Percentiles rank a stretch among this genome's conserved stretches.
Evolutionary conservation across 2,888 invertebrate species (phyloP).

Genomic region (Nephrotoma appendiculata): DNA sequence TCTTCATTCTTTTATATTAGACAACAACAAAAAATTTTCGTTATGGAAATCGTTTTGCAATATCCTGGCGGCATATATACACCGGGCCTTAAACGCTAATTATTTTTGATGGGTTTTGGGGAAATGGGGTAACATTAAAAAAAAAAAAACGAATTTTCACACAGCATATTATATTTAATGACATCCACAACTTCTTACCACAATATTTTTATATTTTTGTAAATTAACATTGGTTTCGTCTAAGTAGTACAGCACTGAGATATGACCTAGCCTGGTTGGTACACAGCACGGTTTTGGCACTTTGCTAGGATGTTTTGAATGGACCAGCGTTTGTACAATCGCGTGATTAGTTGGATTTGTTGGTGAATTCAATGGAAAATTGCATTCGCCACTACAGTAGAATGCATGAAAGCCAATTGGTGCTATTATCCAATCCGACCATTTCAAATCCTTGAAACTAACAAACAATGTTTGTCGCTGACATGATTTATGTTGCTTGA

Average conservation of each 20-base stretch:
- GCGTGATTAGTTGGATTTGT: constrained; percentile 97
- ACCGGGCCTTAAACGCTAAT: neutral
- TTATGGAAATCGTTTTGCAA: neutral
- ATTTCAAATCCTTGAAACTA: constrained; percentile 76
- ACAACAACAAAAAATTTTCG: neutral
- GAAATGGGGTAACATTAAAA: neutral
- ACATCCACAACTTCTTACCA: constrained; percentile 94
- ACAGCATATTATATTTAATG: constrained; percentile 41
- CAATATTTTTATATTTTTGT: constrained; percentile 94
- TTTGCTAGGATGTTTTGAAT: constrained; percentile 63
- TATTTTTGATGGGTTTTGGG: neutral
- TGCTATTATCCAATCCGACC: constrained; percentile 95
- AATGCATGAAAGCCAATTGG: constrained; percentile 89
- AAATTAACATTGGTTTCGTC: constrained; percentile 84
- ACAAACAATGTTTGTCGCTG: constrained; percentile 84
- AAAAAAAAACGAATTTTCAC: neutral
- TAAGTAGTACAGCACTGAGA: constrained; percentile 82
- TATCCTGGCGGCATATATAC: neutral
- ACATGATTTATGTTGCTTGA: constrained; percentile 38
- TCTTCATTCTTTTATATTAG: neutral
- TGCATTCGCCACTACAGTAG: constrained; percentile 88
- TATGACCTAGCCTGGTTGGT: constrained; percentile 73
- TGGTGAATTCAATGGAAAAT: constrained; percentile 81
- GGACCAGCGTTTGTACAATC: constrained; percentile 83
- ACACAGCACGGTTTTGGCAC: constrained; percentile 89